Evolutionary conservation across 2,888 invertebrate species (phyloP), one percentile per base, ranked within the genome.

Genomic region (Erynnis tages): DNA sequence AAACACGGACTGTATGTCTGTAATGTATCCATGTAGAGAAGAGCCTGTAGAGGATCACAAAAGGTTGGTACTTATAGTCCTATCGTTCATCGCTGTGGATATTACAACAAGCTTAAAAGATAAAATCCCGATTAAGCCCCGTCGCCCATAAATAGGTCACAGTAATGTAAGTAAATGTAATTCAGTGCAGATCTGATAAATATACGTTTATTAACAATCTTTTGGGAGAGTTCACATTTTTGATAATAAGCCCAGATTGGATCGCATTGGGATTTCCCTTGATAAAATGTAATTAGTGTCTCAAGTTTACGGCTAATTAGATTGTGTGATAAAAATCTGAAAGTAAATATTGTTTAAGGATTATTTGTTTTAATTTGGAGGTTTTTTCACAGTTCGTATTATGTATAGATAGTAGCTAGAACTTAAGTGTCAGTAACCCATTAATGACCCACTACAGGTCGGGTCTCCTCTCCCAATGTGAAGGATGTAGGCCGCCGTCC

Each of bases 81-180:
- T 8, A 34, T 40, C 8, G 34, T 25, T 37, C 29, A 14, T 19
- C 21, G 19, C 10, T 1, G 2, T 16, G 6, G 7, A 37, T 37
- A 17, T 14, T 27, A 14, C 50, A 37, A 21, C 13, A 7, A 43
- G 4, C 7, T 27, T 27, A 13, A 19, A 29, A 43, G 43, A 50
- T 50, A 50, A 50, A 50, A 50, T 50, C 43, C 50, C 43, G 43
- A 44, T 44, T 50, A 50, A 43, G 25, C 43, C 35, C 29, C 27
- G 19, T 13, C 32, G 41, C 41, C 43, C 43, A 43, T 50, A 50
- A 50, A 50, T 50, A 43, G 49, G 41, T 34, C 49, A 14, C 17
- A 41, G 49, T 34, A 40, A 25, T 25, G 19, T 40, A 37, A 25
- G 25, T 35, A 32, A 49, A 49, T 25, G 19, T 49, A 49, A 49